Evolutionary conservation across 2,113 vertebrate species (phyloP).

Genomic region (Brachyhypopomus occidentalis): DNA sequence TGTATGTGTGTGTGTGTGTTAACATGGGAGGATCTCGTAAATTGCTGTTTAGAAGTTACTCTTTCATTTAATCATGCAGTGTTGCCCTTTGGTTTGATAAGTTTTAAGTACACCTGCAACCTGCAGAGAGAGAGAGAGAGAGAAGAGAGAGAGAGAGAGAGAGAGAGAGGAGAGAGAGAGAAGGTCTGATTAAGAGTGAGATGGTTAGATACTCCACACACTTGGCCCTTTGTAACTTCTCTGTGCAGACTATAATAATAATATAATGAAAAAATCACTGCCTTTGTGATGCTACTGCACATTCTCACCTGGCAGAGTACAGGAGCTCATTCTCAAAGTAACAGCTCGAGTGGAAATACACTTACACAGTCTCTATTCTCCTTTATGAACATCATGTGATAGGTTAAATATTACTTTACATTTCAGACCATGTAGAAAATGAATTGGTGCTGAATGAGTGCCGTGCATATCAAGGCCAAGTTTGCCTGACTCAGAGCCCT

Average conservation of each 20-base stretch:
- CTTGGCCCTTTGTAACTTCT: constrained; percentile 6
- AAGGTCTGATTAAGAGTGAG: neutral
- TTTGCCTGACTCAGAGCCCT: constrained; percentile 70
- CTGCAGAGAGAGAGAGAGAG: constrained; percentile 44
- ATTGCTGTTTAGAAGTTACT: constrained; percentile 37
- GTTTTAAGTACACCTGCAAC: constrained; percentile 48
- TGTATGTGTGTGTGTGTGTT: constrained; percentile 1
- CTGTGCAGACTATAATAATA: constrained; percentile 9
- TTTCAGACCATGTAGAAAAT: neutral
- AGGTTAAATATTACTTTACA: neutral
- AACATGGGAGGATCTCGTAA: constrained; percentile 17
- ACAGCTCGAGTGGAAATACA: neutral
- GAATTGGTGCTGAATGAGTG: neutral
- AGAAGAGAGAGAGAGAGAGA: neutral
- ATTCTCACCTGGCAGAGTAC: neutral
- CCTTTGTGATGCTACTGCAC: neutral
- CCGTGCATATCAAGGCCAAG: constrained; percentile 54
- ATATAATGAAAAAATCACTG: neutral
- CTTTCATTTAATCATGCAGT: neutral
- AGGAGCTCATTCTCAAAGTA: neutral
- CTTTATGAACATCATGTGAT: neutral
- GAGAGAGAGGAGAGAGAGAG: neutral
- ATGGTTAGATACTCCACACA: constrained; percentile 11
- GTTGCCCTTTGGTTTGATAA: constrained; percentile 17
- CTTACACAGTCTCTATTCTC: neutral